Conservation (phyloP, 2,113 vertebrate genomes). For the Carollia perspicillata region DNA sequence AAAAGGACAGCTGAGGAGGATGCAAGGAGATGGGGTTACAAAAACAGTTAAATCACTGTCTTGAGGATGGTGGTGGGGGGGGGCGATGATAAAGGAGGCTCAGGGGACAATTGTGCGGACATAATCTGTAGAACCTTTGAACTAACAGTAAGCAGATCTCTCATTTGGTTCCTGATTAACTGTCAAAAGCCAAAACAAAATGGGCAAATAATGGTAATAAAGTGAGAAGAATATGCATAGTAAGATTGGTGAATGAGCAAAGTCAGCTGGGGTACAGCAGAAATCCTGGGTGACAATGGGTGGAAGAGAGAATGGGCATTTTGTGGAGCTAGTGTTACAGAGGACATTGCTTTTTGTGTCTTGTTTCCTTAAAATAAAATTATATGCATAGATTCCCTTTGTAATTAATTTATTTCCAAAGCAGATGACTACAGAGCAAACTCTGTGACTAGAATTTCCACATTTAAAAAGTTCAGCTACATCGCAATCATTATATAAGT, state of each 20-base stretch:
- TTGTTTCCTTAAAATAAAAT: neutral
- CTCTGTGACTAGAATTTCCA: neutral
- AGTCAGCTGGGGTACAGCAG: neutral
- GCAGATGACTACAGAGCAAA: neutral
- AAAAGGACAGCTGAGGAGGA: neutral
- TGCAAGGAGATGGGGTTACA: accelerated
- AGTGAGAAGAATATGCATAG: neutral
- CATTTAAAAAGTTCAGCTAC: neutral
- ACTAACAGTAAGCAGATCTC: conserved; percentile 13
- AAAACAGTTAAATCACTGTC: neutral
- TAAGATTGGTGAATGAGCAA: neutral
- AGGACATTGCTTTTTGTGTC: neutral
- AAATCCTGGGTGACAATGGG: neutral
- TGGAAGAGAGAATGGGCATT: neutral
- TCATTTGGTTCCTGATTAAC: conserved; percentile 42
- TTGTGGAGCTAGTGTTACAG: neutral
- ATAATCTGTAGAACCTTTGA: neutral
- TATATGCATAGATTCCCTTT: neutral
- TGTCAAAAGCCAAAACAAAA: conserved; percentile 27
- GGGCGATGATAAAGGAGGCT: neutral
- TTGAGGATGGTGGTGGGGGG: neutral
- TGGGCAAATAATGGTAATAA: conserved; percentile 36
- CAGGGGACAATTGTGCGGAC: neutral
- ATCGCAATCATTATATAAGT: neutral
- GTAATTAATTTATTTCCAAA: neutral